phyloP scores from a whole-genome alignment of 1,140 invertebrate genomes.

The Vanessa atalanta region DNA sequence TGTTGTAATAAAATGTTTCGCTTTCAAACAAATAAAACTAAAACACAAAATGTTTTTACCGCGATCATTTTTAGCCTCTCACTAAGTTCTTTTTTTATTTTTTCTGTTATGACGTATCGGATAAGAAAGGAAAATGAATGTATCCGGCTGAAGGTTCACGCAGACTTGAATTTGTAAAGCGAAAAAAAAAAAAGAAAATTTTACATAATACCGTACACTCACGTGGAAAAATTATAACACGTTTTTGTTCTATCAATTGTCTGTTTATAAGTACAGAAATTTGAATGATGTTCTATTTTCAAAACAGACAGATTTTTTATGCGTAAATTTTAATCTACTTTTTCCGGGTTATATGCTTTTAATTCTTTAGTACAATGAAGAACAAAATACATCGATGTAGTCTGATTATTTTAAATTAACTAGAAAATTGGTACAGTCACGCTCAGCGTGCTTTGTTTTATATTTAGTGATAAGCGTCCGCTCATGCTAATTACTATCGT shows the following conservation, averaged over 20 bases:
- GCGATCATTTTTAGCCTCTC: constrained; percentile 51
- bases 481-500: constrained; percentile 13
- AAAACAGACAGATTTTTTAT: too few relatives aligned
- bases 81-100: constrained; percentile 44
- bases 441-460: neutral
- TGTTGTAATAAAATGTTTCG: constrained; percentile 50
- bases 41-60: constrained; percentile 32
- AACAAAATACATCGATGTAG: too few relatives aligned
- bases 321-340: too few relatives aligned
- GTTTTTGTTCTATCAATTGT: too few relatives aligned
- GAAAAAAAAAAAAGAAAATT: neutral
- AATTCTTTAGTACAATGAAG: too few relatives aligned
- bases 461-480: constrained; percentile 4
- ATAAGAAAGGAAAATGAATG: constrained; percentile 21
- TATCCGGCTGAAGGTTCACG: constrained; percentile 4
- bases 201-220: too few relatives aligned
- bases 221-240: too few relatives aligned
- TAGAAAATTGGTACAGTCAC: neutral
- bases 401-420: neutral
- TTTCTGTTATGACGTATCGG: constrained; percentile 44
- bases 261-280: too few relatives aligned
- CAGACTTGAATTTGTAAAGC: neutral
- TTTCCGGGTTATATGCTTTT: too few relatives aligned
- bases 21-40: constrained; percentile 51
- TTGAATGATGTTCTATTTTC: too few relatives aligned